Evolutionary conservation across 2,797 vertebrate genomes (phyloP).

Genomic region (Oryzias dopingdopingensis): DNA sequence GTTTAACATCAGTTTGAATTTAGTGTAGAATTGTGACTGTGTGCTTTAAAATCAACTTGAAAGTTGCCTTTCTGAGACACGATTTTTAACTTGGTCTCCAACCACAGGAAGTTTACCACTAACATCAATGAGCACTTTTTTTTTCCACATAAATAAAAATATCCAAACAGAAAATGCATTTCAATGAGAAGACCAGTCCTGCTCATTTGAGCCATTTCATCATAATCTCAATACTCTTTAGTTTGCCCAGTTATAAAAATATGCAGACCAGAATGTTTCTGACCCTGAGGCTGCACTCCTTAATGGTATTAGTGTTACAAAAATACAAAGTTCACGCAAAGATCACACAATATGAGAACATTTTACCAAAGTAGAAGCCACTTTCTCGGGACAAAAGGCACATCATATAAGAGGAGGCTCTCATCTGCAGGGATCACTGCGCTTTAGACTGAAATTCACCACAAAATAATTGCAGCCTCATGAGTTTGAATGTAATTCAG

Average conservation of each 20-base stretch:
- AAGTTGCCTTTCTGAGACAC: too few species aligned
- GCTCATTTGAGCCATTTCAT: neutral
- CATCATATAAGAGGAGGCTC: too few species aligned
- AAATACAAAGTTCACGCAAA: neutral
- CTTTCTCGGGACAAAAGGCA: too few species aligned
- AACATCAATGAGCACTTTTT: too few species aligned
- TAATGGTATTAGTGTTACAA: constrained; percentile 1
- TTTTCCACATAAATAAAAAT: too few species aligned
- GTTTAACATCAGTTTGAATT: too few species aligned
- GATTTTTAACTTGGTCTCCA: too few species aligned
- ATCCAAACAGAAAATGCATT: too few species aligned
- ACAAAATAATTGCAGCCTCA: constrained; percentile 29
- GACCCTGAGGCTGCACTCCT: neutral
- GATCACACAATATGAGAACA: constrained; percentile 2
- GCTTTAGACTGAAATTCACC: constrained; percentile 11
- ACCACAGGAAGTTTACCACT: too few species aligned
- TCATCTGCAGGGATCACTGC: neutral
- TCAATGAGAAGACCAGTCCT: neutral
- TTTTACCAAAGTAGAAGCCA: constrained; percentile 2
- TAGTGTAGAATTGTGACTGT: too few species aligned
- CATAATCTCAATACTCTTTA: too few species aligned
- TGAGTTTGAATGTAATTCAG: constrained; percentile 34
- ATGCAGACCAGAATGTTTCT: neutral
- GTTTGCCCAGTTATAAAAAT: neutral
- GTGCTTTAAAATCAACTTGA: too few species aligned